A percentile compares a stretch with the other conserved stretches of the same genome.
phyloP scores from a whole-genome alignment of 2,113 vertebrate species.

The Hydrochoerus hydrochaeris region DNA sequence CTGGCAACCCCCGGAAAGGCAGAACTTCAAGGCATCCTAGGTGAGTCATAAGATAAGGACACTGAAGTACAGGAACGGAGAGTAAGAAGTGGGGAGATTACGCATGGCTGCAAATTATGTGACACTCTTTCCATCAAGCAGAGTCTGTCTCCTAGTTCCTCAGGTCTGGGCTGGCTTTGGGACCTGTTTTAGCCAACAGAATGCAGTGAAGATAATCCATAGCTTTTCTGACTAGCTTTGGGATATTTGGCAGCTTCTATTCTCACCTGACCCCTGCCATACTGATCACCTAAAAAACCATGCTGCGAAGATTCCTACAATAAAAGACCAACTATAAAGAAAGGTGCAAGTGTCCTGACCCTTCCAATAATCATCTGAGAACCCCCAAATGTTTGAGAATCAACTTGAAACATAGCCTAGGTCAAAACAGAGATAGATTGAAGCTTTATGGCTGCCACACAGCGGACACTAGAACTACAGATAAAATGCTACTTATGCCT shows the following conservation, averaged over 20 bases:
- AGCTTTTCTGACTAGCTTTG: neutral
- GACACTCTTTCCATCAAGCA: neutral
- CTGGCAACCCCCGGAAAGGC: neutral
- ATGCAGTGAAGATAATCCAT: too few species aligned
- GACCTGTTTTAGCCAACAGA: neutral
- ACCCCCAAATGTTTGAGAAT: neutral
- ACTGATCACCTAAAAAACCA: neutral
- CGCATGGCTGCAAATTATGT: too few species aligned
- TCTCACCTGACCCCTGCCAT: too few species aligned
- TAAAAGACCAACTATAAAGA: neutral
- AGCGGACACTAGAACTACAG: neutral
- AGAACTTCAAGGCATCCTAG: neutral
- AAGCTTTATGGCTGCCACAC: neutral
- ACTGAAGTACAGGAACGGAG: neutral
- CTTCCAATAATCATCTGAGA: neutral
- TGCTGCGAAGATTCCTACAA: neutral
- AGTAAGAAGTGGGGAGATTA: neutral
- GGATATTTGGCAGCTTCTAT: neutral
- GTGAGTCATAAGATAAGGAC: neutral
- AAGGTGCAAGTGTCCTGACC: neutral
- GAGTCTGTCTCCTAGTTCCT: neutral
- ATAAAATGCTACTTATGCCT: neutral
- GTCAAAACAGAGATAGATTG: neutral
- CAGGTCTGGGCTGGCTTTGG: neutral
- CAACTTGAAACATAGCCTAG: neutral